Evolutionary conservation across 2,113 vertebrate genomes (phyloP), one percentile per base, ranked within the genome.

Genomic region (Xiphorhynchus elegans): DNA sequence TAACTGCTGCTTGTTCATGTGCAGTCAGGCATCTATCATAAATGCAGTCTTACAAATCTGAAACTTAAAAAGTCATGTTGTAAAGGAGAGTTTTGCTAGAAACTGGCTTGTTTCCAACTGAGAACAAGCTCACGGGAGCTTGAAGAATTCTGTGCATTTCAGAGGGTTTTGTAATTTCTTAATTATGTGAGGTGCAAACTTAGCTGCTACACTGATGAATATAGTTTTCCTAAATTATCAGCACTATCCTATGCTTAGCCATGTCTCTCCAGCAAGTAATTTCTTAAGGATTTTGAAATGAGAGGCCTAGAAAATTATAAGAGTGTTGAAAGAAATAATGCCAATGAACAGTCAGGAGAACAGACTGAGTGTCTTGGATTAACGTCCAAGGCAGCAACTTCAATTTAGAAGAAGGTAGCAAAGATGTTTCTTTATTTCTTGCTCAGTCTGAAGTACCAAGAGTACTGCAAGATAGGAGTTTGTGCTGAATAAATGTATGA

Each of bases 1-100:
- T 74, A 90, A 53, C 63, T 88, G 72, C 60, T 75, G 64, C 90
- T 80, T 81, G 58, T 68, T 72, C 64, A 72, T 56, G 17, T 72
- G 64, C 52, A 74, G 77, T 53, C 56, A 68, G 44, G 50, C 52
- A 78, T 84, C 52, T 90, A 79, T 49, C 95, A 94, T 37, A 91
- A 91, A 90, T 49, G 82, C 52, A 81, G 64, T 9, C 37, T 42
- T 52, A 72, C 78, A 93, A 78, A 92, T 88, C 39, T 47, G 60
- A 75, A 83, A 88, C 86, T 88, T 62, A 68, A 89, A 88, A 88
- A 88, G 79, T 46, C 3, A 0, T n/a, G 42, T 55, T 75, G 39
- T 86, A 73, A 88, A 93, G 69, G 55, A 77, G 39, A 68, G 81
- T 97, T 90, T 84, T 92, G 59, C 68, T 90, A 81, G 72, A 80